Percentiles rank a stretch among this genome's conserved stretches.
Conservation (phyloP, 2,113 vertebrate genomes). For the Pseudopipra pipra region DNA sequence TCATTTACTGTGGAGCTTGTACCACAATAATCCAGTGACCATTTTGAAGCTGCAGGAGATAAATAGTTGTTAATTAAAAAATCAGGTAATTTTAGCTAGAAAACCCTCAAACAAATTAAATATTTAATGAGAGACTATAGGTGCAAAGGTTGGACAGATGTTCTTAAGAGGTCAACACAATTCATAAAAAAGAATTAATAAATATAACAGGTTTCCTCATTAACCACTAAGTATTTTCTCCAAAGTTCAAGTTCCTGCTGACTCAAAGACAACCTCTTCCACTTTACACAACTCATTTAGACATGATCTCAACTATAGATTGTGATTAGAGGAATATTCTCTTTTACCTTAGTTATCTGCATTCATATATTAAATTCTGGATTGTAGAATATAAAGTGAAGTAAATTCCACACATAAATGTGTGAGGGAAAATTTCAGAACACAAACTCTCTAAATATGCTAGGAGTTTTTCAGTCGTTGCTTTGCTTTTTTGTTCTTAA, state of each 20-base stretch:
- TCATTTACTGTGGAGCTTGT: background rate
- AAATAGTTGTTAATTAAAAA: background rate
- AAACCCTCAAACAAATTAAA: accelerated
- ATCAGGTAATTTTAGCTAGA: background rate
- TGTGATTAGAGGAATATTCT: background rate
- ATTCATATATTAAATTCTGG: background rate
- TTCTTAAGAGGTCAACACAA: background rate
- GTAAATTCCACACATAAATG: background rate
- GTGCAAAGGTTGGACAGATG: background rate
- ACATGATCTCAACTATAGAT: background rate
- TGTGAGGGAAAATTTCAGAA: background rate
- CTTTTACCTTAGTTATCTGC: background rate
- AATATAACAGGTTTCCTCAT: background rate
- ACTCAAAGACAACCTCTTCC: background rate
- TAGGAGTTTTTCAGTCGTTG: too few species aligned
- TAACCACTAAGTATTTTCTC: background rate
- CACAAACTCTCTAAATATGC: background rate
- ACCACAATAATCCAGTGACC: background rate
- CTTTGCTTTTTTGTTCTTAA: background rate
- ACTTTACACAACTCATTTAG: background rate
- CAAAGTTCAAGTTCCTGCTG: background rate
- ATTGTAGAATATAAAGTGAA: background rate
- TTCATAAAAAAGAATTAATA: background rate
- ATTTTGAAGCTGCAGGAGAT: background rate
- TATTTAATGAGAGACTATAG: background rate